A percentile compares a stretch with the other conserved stretches of the same genome.
Conservation (phyloP, 2,113 vertebrate species). For the Melanerpes formicivorus region DNA sequence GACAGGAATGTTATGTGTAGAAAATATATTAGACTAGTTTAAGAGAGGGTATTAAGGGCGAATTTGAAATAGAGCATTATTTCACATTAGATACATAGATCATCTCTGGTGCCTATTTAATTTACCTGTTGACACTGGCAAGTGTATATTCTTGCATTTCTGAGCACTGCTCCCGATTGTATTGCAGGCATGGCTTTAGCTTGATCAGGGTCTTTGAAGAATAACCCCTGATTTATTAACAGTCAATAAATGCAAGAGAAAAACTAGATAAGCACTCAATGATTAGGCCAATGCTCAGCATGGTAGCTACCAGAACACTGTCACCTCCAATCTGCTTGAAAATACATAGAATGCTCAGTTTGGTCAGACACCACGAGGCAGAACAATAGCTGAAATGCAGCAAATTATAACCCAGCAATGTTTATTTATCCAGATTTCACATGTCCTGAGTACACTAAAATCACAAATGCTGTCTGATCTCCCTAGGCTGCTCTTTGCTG, state of each 20-base stretch:
- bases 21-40: background rate
- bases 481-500: background rate
- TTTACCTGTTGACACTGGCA: conserved; percentile 34
- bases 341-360: background rate
- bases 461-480: background rate
- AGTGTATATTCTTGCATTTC: conserved; percentile 15
- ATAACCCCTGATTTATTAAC: conserved; percentile 28
- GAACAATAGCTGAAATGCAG: background rate
- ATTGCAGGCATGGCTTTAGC: conserved; percentile 11
- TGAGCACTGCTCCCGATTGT: background rate
- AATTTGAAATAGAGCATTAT: conserved; percentile 29
- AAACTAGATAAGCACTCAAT: background rate
- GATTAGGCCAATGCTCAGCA: background rate
- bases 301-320: background rate
- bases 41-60: background rate
- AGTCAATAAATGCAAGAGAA: conserved; percentile 5
- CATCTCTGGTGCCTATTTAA: background rate
- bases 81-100: background rate
- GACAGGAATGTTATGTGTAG: background rate
- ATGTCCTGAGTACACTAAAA: background rate
- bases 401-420: background rate
- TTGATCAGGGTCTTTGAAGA: conserved; percentile 16
- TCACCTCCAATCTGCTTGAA: background rate
- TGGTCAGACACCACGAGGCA: background rate
- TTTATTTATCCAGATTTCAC: background rate